Conservation (phyloP, 2,113 vertebrate genomes). For the Pica pica region DNA sequence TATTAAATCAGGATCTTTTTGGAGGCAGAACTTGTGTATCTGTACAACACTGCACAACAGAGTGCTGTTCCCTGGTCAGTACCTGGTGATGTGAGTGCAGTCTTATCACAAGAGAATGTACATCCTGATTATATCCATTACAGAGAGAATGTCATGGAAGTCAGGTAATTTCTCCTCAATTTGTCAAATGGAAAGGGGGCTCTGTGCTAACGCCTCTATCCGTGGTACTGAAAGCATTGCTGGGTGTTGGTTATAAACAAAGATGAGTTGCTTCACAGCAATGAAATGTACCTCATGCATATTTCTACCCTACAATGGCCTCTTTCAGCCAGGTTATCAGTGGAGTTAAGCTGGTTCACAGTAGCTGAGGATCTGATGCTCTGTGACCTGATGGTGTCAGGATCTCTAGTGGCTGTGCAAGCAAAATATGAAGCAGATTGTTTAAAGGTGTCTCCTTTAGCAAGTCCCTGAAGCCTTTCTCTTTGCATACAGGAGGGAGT, state of each 20-base stretch:
- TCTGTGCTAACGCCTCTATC: neutral
- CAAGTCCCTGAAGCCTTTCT: neutral
- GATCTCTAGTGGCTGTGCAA: neutral
- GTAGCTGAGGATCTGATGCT: neutral
- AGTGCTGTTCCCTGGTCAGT: neutral
- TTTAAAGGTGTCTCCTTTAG: neutral
- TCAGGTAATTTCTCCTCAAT: neutral
- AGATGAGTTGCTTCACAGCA: neutral
- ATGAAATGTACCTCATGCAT: neutral
- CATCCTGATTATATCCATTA: neutral
- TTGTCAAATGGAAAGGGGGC: neutral
- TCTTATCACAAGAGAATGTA: neutral
- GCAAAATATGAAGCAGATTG: neutral
- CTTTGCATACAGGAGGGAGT: neutral
- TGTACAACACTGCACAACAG: neutral
- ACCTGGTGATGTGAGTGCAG: neutral
- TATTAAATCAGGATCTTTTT: neutral
- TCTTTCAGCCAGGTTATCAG: neutral
- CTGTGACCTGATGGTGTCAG: neutral
- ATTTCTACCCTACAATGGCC: fast-evolving
- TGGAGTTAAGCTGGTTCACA: neutral
- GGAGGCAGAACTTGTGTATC: neutral
- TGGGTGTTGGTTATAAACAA: neutral
- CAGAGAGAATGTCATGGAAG: neutral
- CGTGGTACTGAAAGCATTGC: neutral